Base-by-base conservation (phyloP, 1,140 invertebrate genomes). In the Dreissena polymorpha region DNA sequence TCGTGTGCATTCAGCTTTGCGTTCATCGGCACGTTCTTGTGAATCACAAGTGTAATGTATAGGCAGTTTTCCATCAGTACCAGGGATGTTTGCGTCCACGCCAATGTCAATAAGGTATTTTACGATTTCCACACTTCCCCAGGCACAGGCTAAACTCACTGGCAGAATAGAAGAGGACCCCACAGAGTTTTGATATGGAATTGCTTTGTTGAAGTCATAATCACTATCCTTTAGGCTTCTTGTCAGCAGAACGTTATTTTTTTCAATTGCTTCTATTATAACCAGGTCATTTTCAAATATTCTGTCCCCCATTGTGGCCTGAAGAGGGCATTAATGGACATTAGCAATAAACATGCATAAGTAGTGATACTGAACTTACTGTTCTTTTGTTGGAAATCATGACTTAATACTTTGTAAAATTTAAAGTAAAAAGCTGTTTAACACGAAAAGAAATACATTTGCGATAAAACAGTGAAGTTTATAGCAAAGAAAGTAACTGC, bases 41-140 rank as follows among this genome's bases (percentile, higher is more conserved):
- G 84, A 79, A 64, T 86, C 85, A 86, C 89, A 91, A 10, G 86
- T 76, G 53, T 85, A 84, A 83, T 91, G 90, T 18, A 91, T 69
- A 0, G 89, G 78, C n/a, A 87, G 87, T 78, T 88, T 89, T n/a
- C 90, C 90, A 88, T 90, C 88, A 25, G 81, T 76, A 10, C 87
- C 87, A 18, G 86, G 70, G 10, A 86, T 83, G 69, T 88, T 88
- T 12, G 89, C 82, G 70, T 91, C 89, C 1, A 86, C 86, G 2
- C 87, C 88, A 21, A 86, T 77, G 29, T 89, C 74, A 25, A 90
- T 27, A 10, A 91, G 75, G n/a, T 80, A 57, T 53, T 79, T 86
- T 10, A 89, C 86, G 23, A 86, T 70, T 27, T 88, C 86, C 27
- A 87, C 63, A 75, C 86, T 82, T 21, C 86, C 84, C 23, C 50